Percentiles rank a stretch among this genome's conserved stretches.
phyloP scores from a whole-genome alignment of 2,888 invertebrate species.

The Heliconius ismenius region DNA sequence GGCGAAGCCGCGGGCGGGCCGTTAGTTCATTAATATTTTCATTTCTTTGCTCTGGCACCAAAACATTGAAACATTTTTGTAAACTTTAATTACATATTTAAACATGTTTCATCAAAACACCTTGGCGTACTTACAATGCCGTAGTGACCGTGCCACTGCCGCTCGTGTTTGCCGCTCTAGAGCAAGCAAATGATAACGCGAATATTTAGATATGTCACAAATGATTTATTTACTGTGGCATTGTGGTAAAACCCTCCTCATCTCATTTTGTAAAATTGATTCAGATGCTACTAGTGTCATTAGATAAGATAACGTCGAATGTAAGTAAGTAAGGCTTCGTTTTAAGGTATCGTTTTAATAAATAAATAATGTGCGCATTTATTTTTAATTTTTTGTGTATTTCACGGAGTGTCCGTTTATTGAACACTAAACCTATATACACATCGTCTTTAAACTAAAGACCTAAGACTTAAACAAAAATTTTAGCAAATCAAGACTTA shows the following conservation, averaged over 20 bases:
- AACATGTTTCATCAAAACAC: slow-evolving; percentile 34
- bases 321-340: slow-evolving; percentile 29
- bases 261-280: slow-evolving; percentile 67
- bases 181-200: slow-evolving; percentile 48
- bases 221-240: slow-evolving; percentile 60
- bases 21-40: too few relatives aligned
- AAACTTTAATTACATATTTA: slow-evolving; percentile 9
- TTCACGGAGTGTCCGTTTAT: too few relatives aligned
- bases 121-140: slow-evolving; percentile 42
- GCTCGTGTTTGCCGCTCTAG: slow-evolving; percentile 56
- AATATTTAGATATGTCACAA: slow-evolving; percentile 63
- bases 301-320: slow-evolving; percentile 62
- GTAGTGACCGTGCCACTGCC: slow-evolving; percentile 64
- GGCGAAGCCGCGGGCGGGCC: too few relatives aligned
- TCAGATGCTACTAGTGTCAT: slow-evolving; percentile 64
- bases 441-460: too few relatives aligned
- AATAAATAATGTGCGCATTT: not conserved
- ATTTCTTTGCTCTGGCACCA: too few relatives aligned
- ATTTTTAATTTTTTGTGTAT: not conserved
- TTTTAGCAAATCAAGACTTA: too few relatives aligned
- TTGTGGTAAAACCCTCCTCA: slow-evolving; percentile 58
- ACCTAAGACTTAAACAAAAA: not conserved
- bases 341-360: not conserved
- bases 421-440: not conserved
- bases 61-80: not conserved